A percentile compares a stretch with the other conserved stretches of the same genome.
Evolutionary conservation across 2,797 vertebrate species (phyloP).

Genomic region (Apogon hyalosoma): DNA sequence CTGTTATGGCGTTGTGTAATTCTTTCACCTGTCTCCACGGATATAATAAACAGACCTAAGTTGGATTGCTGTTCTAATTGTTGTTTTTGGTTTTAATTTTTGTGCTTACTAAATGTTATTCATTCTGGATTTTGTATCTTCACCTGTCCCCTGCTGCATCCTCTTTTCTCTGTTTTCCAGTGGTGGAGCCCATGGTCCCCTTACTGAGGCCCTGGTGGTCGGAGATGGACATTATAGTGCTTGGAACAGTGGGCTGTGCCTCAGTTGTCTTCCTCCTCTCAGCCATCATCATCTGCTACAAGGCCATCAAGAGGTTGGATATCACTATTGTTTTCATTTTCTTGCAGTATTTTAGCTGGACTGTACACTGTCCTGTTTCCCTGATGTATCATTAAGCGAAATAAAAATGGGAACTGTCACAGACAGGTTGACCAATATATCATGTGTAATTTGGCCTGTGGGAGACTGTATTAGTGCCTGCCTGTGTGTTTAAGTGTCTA

Average conservation of each 20-base stretch:
- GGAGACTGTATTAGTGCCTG: conserved; percentile 19
- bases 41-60: neutral
- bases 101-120: conserved; percentile 17
- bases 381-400: conserved; percentile 17
- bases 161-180: conserved; percentile 71
- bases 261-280: conserved; percentile 91
- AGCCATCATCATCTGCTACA: conserved; percentile 97
- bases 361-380: neutral
- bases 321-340: conserved; percentile 5
- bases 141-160: conserved; percentile 34
- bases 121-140: conserved; percentile 23
- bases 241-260: conserved; percentile 89
- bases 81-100: conserved; percentile 9
- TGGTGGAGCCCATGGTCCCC: conserved; percentile 82
- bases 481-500: conserved; percentile 15
- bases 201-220: conserved; percentile 90
- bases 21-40: neutral
- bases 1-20: conserved; percentile 39
- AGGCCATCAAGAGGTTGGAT: conserved; percentile 96
- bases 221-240: conserved; percentile 90
- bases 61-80: neutral
- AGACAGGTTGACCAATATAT: conserved; percentile 23
- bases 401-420: conserved; percentile 27
- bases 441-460: conserved; percentile 36
- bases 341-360: neutral